phyloP scores from a whole-genome alignment of 2,113 vertebrate species.

The Pristiophorus japonicus region DNA sequence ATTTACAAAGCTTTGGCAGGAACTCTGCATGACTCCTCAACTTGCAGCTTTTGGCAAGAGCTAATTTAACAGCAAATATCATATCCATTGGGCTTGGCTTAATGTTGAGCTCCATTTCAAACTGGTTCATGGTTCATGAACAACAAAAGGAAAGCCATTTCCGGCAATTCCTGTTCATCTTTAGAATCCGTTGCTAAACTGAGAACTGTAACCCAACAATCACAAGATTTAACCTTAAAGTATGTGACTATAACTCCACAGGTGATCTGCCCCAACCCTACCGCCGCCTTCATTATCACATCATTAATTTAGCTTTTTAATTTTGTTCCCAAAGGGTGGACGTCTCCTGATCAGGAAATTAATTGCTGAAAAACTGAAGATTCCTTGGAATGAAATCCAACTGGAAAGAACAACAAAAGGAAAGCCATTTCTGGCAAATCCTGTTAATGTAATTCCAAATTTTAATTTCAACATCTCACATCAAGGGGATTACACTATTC shows the following conservation, averaged over 20 bases:
- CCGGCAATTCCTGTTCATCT: too few relatives aligned
- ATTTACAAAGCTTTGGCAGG: background rate
- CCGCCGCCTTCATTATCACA: background rate
- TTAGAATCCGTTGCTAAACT: background rate
- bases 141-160: too few relatives aligned
- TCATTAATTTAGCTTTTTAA: slow-evolving; percentile 16
- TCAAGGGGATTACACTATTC: slow-evolving; percentile 86
- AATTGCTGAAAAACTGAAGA: slow-evolving; percentile 71
- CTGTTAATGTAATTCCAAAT: slow-evolving; percentile 42
- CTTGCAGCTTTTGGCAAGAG: background rate
- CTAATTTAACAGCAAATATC: background rate
- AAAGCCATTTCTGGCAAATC: slow-evolving; percentile 76
- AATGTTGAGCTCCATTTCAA: background rate
- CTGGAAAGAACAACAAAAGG: slow-evolving; percentile 79
- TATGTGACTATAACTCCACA: background rate
- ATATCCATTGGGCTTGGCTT: background rate
- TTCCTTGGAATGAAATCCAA: slow-evolving; percentile 79
- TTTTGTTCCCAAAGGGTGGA: slow-evolving; percentile 67
- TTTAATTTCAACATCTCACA: slow-evolving; percentile 93
- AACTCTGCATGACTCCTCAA: background rate
- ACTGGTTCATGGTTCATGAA: background rate
- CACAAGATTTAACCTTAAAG: background rate
- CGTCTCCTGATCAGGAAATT: slow-evolving; percentile 84
- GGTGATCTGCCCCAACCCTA: background rate
- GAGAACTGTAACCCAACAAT: background rate